These are phyloP conservation scores for Thera britannica DNA, from an alignment of 2,888 invertebrate genomes.

Conservation along the genomic window DNA sequence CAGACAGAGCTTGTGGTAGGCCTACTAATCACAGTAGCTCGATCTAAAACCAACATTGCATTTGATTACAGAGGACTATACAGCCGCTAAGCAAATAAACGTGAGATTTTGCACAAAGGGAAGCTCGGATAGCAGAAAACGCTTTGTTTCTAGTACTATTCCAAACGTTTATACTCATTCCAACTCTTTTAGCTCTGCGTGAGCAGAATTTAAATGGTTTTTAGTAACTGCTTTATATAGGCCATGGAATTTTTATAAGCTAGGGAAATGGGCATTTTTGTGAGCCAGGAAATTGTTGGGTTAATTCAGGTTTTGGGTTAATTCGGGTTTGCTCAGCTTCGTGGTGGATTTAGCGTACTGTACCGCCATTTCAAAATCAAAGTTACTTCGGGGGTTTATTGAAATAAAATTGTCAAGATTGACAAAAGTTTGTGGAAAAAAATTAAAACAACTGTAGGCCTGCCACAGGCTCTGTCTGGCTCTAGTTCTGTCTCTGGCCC, in stretches of 20 bases:
- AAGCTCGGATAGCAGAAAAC: constrained; percentile 13
- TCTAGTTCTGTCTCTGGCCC: too few species aligned
- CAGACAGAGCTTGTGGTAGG: too few species aligned
- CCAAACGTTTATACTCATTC: constrained; percentile 13
- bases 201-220: constrained; percentile 12
- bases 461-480: too few species aligned
- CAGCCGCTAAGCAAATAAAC: constrained; percentile 21
- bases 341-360: background rate
- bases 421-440: too few species aligned
- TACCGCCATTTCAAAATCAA: background rate
- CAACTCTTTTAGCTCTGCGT: constrained; percentile 1
- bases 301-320: background rate
- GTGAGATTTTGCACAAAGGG: constrained; percentile 12
- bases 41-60: too few species aligned
- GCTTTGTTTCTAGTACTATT: constrained; percentile 19
- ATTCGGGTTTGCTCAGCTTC: background rate
- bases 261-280: background rate
- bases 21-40: too few species aligned
- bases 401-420: too few species aligned
- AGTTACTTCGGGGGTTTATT: too few species aligned
- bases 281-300: background rate
- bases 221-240: constrained; percentile 2
- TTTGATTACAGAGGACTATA: background rate
- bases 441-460: too few species aligned
- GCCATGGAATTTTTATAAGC: constrained; percentile 7